Evolutionary conservation across 2,888 invertebrate species (phyloP).

Genomic region (Drosophila robusta): DNA sequence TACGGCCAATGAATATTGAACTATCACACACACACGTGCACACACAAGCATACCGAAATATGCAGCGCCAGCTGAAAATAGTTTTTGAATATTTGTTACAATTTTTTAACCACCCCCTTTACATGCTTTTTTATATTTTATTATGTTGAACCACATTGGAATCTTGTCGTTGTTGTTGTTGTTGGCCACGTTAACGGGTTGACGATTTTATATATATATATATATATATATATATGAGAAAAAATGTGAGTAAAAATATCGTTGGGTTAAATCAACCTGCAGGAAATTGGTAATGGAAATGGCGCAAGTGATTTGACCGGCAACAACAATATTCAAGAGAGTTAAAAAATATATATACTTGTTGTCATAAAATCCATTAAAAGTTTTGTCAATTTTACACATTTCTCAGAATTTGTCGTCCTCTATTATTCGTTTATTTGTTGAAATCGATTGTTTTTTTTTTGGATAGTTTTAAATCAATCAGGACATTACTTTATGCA

Average conservation of each 20-base stretch:
- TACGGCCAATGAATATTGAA: slow-evolving; percentile 81
- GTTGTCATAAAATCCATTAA: slow-evolving; percentile 40
- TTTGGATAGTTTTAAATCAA: slow-evolving; percentile 17
- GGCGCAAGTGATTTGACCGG: slow-evolving; percentile 46
- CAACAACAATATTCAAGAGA: background rate
- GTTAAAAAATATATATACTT: background rate
- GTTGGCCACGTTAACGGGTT: slow-evolving; percentile 38
- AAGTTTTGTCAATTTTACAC: slow-evolving; percentile 36
- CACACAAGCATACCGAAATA: slow-evolving; percentile 21
- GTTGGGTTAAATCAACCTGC: slow-evolving; percentile 24
- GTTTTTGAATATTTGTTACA: slow-evolving; percentile 56
- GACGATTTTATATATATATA: slow-evolving; percentile 34
- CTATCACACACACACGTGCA: slow-evolving; percentile 46
- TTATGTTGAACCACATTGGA: slow-evolving; percentile 15
- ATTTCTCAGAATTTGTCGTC: background rate
- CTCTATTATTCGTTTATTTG: background rate
- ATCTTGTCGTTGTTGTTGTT: slow-evolving; percentile 7
- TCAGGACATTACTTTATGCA: slow-evolving; percentile 20
- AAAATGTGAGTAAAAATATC: background rate
- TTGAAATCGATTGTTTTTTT: background rate
- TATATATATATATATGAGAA: no score
- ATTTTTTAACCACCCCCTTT: slow-evolving; percentile 13
- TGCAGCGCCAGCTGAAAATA: slow-evolving; percentile 52
- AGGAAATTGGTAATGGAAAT: slow-evolving; percentile 54
- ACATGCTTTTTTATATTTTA: slow-evolving; percentile 1